Conservation (phyloP, 2,113 vertebrate species). For the Trichechus manatus region DNA sequence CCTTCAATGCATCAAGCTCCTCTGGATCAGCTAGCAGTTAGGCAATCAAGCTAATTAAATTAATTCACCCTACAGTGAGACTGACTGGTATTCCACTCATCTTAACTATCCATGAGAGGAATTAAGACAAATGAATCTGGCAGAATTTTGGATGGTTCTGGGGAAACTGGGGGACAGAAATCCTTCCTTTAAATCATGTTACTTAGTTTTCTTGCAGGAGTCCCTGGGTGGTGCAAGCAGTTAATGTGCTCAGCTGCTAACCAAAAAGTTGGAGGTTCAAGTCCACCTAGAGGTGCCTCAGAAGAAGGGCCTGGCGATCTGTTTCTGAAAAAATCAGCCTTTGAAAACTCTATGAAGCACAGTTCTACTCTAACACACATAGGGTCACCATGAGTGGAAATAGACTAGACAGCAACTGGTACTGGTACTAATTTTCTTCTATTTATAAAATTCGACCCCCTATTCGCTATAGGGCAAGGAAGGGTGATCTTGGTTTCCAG, state of each 20-base stretch:
- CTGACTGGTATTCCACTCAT: neutral
- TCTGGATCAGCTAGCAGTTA: neutral
- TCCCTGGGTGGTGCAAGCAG: neutral
- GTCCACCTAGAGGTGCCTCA: neutral
- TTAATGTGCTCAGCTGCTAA: neutral
- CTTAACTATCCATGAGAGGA: neutral
- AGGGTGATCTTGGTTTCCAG: neutral
- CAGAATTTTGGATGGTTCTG: neutral
- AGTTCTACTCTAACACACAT: neutral
- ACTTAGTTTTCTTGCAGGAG: neutral
- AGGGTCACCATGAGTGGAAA: neutral
- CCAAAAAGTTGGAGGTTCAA: neutral
- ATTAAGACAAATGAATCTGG: neutral
- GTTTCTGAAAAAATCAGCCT: neutral
- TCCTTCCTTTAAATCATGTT: neutral
- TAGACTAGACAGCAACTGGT: neutral
- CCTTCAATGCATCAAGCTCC: neutral
- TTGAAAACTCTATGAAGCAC: neutral
- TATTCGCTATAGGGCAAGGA: neutral
- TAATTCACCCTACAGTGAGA: neutral
- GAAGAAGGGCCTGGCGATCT: neutral
- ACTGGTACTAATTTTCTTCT: neutral
- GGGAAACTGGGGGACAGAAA: fast-evolving
- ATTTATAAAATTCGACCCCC: neutral
- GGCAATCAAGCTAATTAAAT: neutral